Conservation (phyloP, 2,113 vertebrate genomes). For the Centropus bengalensis region DNA sequence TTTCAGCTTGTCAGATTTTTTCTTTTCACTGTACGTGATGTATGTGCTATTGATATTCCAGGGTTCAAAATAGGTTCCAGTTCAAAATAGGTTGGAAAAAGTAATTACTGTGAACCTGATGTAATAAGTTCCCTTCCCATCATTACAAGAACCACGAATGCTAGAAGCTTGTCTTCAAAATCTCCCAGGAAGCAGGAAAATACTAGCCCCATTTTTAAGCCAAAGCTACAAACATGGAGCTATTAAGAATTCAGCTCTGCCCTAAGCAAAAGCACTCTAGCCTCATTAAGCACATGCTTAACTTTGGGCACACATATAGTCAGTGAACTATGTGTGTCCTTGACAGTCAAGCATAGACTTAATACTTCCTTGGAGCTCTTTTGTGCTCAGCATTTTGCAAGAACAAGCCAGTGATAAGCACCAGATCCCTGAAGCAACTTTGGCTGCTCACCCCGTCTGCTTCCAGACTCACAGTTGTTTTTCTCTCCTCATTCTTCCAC, state of each 20-base stretch:
- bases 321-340: slow-evolving; percentile 58
- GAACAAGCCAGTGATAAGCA: background rate
- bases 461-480: background rate
- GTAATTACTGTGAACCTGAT: slow-evolving; percentile 2
- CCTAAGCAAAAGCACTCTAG: slow-evolving; percentile 22
- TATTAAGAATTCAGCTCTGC: slow-evolving; percentile 39
- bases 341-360: slow-evolving; percentile 4
- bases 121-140: background rate
- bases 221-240: slow-evolving; percentile 31
- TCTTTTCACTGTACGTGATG: background rate
- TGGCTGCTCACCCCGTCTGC: fast-evolving
- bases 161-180: slow-evolving; percentile 31
- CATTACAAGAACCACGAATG: background rate
- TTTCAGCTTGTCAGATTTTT: background rate
- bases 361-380: slow-evolving; percentile 12
- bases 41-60: background rate
- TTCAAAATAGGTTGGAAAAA: background rate
- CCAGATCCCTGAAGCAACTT: background rate
- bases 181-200: slow-evolving; percentile 25
- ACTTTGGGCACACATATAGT: slow-evolving; percentile 46
- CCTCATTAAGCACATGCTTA: slow-evolving; percentile 65
- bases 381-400: background rate
- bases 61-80: background rate
- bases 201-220: background rate
- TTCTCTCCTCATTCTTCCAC: background rate